These are phyloP conservation scores for Falco columbarius DNA, from an alignment of 2,797 vertebrate genomes.

Conservation along the genomic window DNA sequence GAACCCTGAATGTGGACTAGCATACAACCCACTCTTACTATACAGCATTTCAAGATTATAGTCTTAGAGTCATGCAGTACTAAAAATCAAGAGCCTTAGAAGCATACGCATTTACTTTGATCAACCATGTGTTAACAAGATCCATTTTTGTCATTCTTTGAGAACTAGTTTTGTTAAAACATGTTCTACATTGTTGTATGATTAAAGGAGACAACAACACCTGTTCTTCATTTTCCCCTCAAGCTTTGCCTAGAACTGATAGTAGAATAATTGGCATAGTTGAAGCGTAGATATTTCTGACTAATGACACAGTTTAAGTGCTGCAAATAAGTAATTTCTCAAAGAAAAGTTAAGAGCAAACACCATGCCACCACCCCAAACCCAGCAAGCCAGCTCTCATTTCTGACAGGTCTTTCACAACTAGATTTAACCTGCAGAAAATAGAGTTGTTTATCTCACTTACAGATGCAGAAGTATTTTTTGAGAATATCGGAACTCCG, in stretches of 20 bases:
- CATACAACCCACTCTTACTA: neutral
- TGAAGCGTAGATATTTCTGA: neutral
- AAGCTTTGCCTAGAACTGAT: neutral
- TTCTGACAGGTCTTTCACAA: neutral
- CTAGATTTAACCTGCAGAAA: neutral
- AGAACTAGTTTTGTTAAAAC: neutral
- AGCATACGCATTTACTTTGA: neutral
- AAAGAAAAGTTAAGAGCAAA: neutral
- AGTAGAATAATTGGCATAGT: neutral
- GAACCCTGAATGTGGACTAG: neutral
- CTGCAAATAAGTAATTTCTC: neutral
- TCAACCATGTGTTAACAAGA: neutral
- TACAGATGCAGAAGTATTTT: neutral
- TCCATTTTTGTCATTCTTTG: neutral
- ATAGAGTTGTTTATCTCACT: neutral
- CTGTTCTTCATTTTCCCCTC: neutral
- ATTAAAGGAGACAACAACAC: neutral
- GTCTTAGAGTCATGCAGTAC: neutral
- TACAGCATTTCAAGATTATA: neutral
- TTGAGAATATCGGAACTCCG: neutral
- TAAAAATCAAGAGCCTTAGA: neutral
- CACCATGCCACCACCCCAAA: neutral
- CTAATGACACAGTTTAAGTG: neutral
- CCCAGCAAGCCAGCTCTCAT: neutral
- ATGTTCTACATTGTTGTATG: neutral